Evolutionary conservation across 2,113 vertebrate species (phyloP), one percentile per base, ranked within the genome.

Genomic region (Chionis minor): DNA sequence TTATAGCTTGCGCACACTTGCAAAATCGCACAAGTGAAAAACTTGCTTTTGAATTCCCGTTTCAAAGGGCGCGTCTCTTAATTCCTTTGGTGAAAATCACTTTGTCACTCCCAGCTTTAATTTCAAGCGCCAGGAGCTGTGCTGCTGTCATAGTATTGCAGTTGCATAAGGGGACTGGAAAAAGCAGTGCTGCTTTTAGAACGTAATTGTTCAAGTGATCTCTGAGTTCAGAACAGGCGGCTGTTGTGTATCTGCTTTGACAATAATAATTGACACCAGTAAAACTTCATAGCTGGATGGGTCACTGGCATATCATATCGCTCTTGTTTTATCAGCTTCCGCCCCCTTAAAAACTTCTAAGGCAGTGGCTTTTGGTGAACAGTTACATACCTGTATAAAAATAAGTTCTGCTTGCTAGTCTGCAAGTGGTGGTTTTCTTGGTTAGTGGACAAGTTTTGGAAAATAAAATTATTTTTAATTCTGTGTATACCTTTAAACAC

Each of bases 171-270:
- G 26, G 12, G 35, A 33, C 73, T 92, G 77, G 40, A 96, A 96
- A 97, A 93, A 96, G 91, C 58, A 27, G 56, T 7, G 52, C 83
- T 94, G 72, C 83, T 95, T 97, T 97, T 96, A 95, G 95, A 94
- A 94, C 69, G 9, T 93, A 92, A 91, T 95, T 87, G 83, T 93
- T 74, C 35, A 54, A 94, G 77, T 75, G 92, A 92, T 88, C 86
- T 88, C 87, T 19, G 59, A 13, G 61, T 35, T 74, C 51, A 67
- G 86, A 33, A 62, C 88, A 63, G 63, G 72, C 52, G 33, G 69
- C 70, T 94, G 85, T 59, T 95, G 44, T 92, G 47, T 94, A 40
- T 92, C 80, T 96, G 61, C 80, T 86, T 91, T 92, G 88, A 93
- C 83, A 72, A 69, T 88, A 94, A 93, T 86, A 92, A 92, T 62